These are phyloP conservation scores for Megalops atlanticus DNA, from an alignment of 2,113 vertebrate genomes.

Conservation along the genomic window DNA sequence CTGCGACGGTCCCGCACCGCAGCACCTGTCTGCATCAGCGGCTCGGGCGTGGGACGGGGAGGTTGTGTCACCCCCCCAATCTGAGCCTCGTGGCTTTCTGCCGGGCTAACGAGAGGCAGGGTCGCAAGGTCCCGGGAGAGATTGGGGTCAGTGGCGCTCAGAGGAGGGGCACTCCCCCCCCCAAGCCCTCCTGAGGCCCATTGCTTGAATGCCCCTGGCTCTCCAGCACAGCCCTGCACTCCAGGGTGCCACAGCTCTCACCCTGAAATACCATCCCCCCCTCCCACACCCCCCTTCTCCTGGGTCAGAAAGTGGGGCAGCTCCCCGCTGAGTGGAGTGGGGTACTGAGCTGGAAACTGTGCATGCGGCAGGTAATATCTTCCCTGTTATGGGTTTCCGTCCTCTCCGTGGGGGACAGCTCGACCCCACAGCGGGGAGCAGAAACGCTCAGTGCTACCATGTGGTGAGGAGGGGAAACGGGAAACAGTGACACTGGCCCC, in stretches of 20 bases:
- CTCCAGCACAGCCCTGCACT: no score
- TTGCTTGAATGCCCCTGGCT: no score
- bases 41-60: neutral
- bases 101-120: neutral
- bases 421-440: neutral
- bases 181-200: no score
- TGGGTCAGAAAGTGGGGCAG: neutral
- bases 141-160: neutral
- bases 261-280: no score
- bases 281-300: neutral
- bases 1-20: neutral
- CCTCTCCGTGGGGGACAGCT: neutral
- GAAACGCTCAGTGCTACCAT: neutral
- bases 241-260: no score
- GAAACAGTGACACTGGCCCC: neutral
- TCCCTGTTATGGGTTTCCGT: neutral
- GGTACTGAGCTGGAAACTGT: neutral
- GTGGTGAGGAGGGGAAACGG: neutral
- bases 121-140: neutral
- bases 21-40: conserved; percentile 8
- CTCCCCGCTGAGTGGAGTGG: neutral
- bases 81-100: neutral
- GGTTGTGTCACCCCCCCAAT: no score
- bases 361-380: neutral
- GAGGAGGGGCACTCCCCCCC: no score